Conservation (phyloP, 2,113 vertebrate species). For the Serilophus lunatus region DNA sequence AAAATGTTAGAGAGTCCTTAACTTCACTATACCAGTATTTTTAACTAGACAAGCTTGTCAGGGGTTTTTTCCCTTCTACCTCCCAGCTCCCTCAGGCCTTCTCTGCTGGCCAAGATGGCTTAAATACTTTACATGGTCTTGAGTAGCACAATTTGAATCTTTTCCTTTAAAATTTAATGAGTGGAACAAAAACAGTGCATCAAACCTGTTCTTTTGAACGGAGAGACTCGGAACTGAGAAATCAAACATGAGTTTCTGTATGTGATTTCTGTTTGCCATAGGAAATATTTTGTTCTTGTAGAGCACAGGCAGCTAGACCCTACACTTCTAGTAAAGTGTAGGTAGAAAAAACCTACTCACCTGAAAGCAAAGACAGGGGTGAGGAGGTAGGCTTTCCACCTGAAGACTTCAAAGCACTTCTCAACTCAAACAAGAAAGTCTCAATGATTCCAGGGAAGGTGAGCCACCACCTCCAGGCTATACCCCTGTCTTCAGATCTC, state of each 20-base stretch:
- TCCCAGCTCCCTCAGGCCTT: background rate
- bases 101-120: background rate
- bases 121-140: background rate
- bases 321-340: constrained; percentile 14
- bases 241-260: background rate
- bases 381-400: background rate
- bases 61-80: background rate
- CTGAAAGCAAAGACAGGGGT: fast-evolving
- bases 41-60: background rate
- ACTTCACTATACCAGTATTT: background rate
- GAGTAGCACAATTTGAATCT: background rate
- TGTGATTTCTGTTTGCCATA: background rate
- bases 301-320: background rate
- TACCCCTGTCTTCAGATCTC: background rate
- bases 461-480: background rate
- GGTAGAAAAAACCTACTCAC: background rate
- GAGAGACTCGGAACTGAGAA: background rate
- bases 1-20: background rate
- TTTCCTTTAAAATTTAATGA: background rate
- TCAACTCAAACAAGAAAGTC: background rate
- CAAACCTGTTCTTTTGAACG: background rate
- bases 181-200: background rate
- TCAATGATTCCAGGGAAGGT: background rate
- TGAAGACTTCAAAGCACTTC: background rate
- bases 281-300: background rate